phyloP scores from a whole-genome alignment of 2,113 vertebrate genomes.

The Aphyosemion australe region DNA sequence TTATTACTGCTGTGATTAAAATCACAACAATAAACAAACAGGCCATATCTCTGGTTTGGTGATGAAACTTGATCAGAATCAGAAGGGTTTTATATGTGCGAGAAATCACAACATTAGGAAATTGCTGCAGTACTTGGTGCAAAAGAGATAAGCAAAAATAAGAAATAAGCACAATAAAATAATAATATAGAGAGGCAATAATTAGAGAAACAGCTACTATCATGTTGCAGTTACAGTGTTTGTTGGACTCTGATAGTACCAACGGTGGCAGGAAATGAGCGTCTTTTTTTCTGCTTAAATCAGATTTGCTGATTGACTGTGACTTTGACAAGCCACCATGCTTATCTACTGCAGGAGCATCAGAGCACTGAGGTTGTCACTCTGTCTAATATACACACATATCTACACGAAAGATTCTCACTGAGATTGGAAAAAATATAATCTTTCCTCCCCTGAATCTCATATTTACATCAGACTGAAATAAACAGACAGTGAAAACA shows the following conservation, averaged over 20 bases:
- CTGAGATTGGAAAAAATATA: not conserved
- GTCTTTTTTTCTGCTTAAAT: slow-evolving; percentile 1
- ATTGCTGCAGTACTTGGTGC: no score
- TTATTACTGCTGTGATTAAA: no score
- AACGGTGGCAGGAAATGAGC: no score
- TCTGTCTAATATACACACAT: not conserved
- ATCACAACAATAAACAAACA: no score
- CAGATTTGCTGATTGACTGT: slow-evolving; percentile 5
- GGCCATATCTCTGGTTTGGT: no score
- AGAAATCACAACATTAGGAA: no score
- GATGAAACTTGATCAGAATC: no score
- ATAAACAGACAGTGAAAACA: not conserved
- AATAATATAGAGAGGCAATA: no score
- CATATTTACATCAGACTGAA: not conserved
- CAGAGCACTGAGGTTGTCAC: not conserved
- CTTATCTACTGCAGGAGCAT: slow-evolving; percentile 6
- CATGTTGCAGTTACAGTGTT: not conserved
- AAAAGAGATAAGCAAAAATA: no score
- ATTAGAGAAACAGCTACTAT: no score
- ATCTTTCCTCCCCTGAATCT: not conserved
- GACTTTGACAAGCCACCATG: not conserved
- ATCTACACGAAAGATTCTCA: not conserved
- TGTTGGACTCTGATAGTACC: not conserved
- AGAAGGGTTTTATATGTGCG: no score
- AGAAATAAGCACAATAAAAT: no score